phyloP scores from a whole-genome alignment of 2,888 invertebrate species.

The Mythimna albipuncta region DNA sequence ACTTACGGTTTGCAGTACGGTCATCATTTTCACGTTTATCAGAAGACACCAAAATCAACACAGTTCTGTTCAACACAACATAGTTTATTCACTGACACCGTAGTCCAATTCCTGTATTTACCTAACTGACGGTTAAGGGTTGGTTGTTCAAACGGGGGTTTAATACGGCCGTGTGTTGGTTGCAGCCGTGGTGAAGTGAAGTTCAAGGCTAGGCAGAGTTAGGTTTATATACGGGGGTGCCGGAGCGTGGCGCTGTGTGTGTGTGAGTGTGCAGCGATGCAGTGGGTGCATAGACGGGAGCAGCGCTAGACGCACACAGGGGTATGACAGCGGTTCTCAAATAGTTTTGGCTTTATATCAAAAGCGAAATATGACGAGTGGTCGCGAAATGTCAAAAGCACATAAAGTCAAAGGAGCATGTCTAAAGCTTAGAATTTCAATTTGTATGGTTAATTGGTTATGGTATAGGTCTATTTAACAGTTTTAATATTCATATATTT shows the following conservation, averaged over 20 bases:
- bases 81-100: conserved; percentile 70
- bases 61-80: conserved; percentile 74
- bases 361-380: neutral
- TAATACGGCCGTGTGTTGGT: conserved; percentile 62
- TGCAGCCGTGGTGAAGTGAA: conserved; percentile 84
- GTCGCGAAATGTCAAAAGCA: neutral
- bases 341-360: conserved; percentile 10
- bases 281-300: conserved; percentile 63
- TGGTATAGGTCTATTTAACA: too few species aligned
- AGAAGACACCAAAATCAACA: conserved; percentile 75
- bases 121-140: conserved; percentile 46
- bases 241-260: conserved; percentile 78
- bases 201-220: conserved; percentile 87
- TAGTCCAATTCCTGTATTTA: conserved; percentile 60
- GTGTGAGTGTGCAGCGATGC: conserved; percentile 76
- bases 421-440: too few species aligned
- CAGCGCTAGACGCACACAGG: conserved; percentile 73
- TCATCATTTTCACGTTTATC: conserved; percentile 76
- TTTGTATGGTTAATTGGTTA: too few species aligned
- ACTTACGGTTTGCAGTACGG: conserved; percentile 85
- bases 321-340: conserved; percentile 49
- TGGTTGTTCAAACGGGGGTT: conserved; percentile 53
- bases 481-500: too few species aligned
- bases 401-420: too few species aligned
- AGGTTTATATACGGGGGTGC: conserved; percentile 89